A percentile compares a stretch with the other conserved stretches of the same genome.
Evolutionary conservation across 2,888 invertebrate species (phyloP).

Genomic region (Drosophila niveifrons): DNA sequence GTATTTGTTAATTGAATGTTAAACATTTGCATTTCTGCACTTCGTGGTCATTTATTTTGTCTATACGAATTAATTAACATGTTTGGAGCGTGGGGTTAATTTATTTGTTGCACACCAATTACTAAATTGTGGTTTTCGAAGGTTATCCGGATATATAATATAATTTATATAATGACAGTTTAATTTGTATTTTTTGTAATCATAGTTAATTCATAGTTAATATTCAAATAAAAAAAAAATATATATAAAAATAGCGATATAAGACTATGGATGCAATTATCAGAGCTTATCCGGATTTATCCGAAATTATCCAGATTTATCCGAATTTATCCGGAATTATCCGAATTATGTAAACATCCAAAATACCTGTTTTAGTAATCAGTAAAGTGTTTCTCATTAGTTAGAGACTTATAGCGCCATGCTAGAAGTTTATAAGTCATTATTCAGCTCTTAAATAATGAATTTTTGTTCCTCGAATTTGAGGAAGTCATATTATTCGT

Average conservation of each 20-base stretch:
- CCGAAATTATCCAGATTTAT: not conserved
- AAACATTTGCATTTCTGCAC: not conserved
- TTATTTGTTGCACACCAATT: not conserved
- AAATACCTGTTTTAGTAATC: not conserved
- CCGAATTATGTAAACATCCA: too few species aligned
- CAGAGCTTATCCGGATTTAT: not conserved
- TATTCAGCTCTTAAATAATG: not conserved
- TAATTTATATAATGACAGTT: too few species aligned
- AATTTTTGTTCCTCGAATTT: not conserved
- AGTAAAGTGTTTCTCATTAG: not conserved
- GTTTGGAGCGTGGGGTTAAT: not conserved
- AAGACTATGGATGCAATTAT: too few species aligned
- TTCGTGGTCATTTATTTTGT: not conserved
- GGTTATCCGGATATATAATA: too few species aligned
- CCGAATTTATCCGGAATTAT: not conserved
- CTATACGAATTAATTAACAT: not conserved
- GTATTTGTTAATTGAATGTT: conserved; percentile 8
- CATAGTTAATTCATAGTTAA: too few species aligned
- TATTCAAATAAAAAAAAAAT: too few species aligned
- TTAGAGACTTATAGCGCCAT: too few species aligned
- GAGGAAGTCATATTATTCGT: not conserved
- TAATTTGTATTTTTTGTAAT: too few species aligned
- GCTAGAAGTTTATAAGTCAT: not conserved
- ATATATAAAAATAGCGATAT: too few species aligned
- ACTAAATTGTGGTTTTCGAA: too few species aligned